A percentile compares a stretch with the other conserved stretches of the same genome.
Conservation (phyloP, 92 coral and sea anemone genomes). For the Epizoanthus scotinus region DNA sequence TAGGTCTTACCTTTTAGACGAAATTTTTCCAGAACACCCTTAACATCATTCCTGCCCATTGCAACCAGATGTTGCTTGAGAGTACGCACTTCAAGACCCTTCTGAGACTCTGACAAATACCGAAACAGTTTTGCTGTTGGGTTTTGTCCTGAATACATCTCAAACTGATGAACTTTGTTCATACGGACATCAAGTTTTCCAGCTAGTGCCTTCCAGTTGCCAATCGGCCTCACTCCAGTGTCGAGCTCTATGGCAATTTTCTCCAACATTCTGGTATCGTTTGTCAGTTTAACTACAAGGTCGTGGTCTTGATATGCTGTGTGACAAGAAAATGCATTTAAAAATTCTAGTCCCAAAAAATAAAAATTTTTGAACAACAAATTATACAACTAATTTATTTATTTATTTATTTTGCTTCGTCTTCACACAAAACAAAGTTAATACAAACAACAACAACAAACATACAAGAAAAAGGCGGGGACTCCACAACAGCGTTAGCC, state of each 20-base stretch:
- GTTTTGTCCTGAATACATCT: background rate
- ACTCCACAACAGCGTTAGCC: no score
- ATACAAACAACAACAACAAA: no score
- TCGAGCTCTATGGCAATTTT: background rate
- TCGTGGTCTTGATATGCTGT: no score
- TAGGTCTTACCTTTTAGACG: conserved; percentile 9
- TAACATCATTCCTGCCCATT: background rate
- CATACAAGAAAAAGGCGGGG: no score
- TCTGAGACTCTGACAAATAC: background rate
- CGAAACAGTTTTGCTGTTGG: background rate
- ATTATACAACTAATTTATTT: no score
- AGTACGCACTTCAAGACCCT: background rate
- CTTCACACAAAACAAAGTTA: no score
- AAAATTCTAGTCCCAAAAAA: no score
- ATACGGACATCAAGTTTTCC: background rate
- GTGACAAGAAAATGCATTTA: no score
- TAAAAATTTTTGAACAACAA: no score
- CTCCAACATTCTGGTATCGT: background rate
- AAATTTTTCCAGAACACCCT: background rate
- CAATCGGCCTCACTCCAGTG: conserved; percentile 17
- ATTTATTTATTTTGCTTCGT: no score
- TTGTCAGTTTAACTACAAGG: background rate
- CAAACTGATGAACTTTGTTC: conserved; percentile 1
- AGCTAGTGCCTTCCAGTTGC: conserved; percentile 8
- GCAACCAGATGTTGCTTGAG: background rate